Evolutionary conservation across 2,888 invertebrate genomes (phyloP), one percentile per base, ranked within the genome.

Genomic region (Caenorhabditis panamensis): DNA sequence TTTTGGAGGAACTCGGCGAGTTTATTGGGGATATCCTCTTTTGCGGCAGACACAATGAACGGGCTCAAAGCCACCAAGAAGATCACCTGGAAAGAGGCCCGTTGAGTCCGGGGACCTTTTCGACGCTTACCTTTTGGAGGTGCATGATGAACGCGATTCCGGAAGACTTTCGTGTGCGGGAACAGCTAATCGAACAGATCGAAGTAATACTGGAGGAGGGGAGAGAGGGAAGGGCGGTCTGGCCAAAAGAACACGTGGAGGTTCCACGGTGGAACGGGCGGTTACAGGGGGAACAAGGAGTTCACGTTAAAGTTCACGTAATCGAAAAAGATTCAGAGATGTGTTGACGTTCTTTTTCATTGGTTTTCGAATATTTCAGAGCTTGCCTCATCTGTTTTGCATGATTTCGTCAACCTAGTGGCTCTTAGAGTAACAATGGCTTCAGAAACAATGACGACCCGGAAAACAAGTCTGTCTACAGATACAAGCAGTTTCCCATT

Each of bases 401-500:
- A n/a, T n/a, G n/a, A n/a, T n/a, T n/a, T n/a, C n/a, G n/a, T n/a
- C n/a, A n/a, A n/a, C n/a, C n/a, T n/a, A n/a, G n/a, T n/a, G n/a
- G n/a, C n/a, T n/a, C n/a, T n/a, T n/a, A n/a, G n/a, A n/a, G n/a
- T n/a, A n/a, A n/a, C n/a, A 18, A 28, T 18, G 62, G 28, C 13
- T 26, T n/a, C n/a, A 62, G 71, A 16, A 56, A 56, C 47, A 8
- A 1, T 0, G 24, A 18, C 20, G 31, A 20, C 4, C 24, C 24
- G 24, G 59, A 56, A 11, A 22, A 41, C 41, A 9, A 59, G 0
- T 64, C 66, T 1, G 13, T 73, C 56, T 73, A 59, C 44, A 64
- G 73, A 73, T 73, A 73, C 31, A 37, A 63, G 18, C 63, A 73
- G n/a, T n/a, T n/a, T n/a, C n/a, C n/a, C n/a, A n/a, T n/a, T n/a